Evolutionary conservation across 2,797 vertebrate species (phyloP), one percentile per base, ranked within the genome.

Genomic region (Melanotaenia nigrans): DNA sequence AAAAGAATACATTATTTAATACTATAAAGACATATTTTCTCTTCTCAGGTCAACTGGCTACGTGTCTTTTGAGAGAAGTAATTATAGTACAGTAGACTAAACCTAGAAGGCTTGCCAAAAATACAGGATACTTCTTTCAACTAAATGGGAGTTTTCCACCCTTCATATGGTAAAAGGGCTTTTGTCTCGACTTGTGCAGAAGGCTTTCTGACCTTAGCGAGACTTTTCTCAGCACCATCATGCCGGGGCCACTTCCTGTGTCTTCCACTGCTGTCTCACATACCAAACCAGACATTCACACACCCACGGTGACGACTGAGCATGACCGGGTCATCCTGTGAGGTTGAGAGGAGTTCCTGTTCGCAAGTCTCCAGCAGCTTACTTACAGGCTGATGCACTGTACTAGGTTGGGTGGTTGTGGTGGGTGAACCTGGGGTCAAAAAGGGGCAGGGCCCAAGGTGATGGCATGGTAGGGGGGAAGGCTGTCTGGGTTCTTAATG

Each of bases 231-330:
- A 63, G 73, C 71, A 66, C 73, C 60, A 56, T 66, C 28, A 14
- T 59, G 75, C 81, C 79, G 68, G 72, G 72, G 71, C 81, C 77
- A 81, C 83, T 86, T 91, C 88, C 87, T 92, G 79, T 78, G 86
- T 88, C 84, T 86, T 86, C 80, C 75, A n/a, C 76, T 68, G 65
- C 87, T 0, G 74, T 87, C 83, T 84, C 81, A 67, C 84, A 90
- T 81, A 85, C 85, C 84, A 74, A 82, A 80, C 76, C 84, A 88
- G 89, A 91, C 86, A 73, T 91, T 89, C 91, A 84, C 89, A 93
- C 91, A 81, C 88, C 84, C 84, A 83, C 85, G 58, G 81, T 77
- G 87, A 90, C 71, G 78, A 83, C 78, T 73, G 78, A 86, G 83
- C 49, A 47, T 90, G 91, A 92, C 89, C 84, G 73, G 76, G 87